Conservation (phyloP, 2,113 vertebrate species). For the Melanocharis versteri region DNA sequence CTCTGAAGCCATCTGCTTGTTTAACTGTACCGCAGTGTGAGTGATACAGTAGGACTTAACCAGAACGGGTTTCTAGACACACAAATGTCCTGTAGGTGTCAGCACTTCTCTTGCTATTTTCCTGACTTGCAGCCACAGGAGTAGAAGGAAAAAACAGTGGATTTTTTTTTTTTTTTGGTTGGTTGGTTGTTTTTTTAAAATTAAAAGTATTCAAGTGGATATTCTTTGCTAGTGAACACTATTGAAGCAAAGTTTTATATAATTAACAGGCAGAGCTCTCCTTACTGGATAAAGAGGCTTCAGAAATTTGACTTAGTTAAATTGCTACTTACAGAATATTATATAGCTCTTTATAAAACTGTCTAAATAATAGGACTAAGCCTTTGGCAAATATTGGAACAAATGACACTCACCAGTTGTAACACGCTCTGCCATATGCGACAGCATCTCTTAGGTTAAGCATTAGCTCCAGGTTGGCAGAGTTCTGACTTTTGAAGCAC, state of each 20-base stretch:
- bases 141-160: background rate
- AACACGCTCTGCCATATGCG: background rate
- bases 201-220: background rate
- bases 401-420: background rate
- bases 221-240: background rate
- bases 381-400: slow-evolving; percentile 9
- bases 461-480: background rate
- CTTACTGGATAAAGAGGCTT: background rate
- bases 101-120: background rate
- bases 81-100: background rate
- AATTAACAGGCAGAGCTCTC: background rate
- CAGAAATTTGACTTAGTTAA: background rate
- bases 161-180: background rate
- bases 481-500: background rate
- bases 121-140: background rate
- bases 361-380: background rate
- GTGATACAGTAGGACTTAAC: too few species aligned
- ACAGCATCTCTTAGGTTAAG: background rate
- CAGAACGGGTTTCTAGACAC: background rate
- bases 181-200: rapidly evolving
- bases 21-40: background rate
- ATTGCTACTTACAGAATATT: background rate
- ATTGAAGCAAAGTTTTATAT: background rate
- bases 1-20: background rate
- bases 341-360: background rate